Evolutionary conservation across 2,113 vertebrate genomes (phyloP).

Genomic region (Antechinus flavipes): DNA sequence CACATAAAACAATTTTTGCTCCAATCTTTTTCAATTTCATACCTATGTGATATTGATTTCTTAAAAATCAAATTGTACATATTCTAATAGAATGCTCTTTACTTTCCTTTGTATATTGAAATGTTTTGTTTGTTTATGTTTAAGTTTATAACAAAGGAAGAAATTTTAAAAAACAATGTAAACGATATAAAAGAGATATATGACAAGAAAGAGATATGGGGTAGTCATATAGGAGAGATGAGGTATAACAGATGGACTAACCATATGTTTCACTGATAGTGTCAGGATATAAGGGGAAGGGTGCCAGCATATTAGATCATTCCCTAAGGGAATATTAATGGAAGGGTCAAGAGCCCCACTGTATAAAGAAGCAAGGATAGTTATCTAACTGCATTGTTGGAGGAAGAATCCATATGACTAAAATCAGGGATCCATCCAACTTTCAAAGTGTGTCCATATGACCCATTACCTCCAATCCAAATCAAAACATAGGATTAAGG

Average conservation of each 20-base stretch:
- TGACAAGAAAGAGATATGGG: neutral
- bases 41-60: neutral
- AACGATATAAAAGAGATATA: neutral
- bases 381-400: neutral
- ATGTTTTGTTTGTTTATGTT: neutral
- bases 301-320: neutral
- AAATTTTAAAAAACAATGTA: neutral
- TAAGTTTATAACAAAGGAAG: neutral
- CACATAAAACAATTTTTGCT: neutral
- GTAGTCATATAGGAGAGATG: too few species aligned
- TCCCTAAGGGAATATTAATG: neutral
- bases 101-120: neutral
- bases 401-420: neutral
- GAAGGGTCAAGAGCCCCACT: neutral
- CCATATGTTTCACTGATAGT: neutral
- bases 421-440: neutral
- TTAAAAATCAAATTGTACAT: neutral
- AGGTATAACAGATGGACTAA: neutral
- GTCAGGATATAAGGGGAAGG: neutral
- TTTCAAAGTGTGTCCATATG: neutral
- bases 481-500: neutral
- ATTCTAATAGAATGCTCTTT: neutral
- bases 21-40: neutral
- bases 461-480: neutral
- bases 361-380: neutral